Evolutionary conservation across 2,797 vertebrate genomes (phyloP), one percentile per base, ranked within the genome.

Genomic region (Danio aesculapii): DNA sequence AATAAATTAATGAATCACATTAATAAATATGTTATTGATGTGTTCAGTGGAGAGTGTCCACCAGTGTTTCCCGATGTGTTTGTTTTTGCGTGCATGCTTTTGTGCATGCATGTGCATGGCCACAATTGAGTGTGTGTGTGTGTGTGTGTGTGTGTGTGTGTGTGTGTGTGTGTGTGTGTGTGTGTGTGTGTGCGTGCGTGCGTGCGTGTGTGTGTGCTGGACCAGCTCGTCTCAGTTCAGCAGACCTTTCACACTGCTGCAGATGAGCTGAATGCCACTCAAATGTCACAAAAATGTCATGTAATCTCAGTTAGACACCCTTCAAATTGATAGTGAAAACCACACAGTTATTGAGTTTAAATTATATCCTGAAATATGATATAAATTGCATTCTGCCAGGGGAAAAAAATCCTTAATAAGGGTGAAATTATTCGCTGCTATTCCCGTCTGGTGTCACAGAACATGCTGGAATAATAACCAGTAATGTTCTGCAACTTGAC

Each of bases 261-360:
- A 21, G 55, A 66, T 59, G 61, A 63, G 46, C 57, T 53, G 73
- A 83, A 83, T 69, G 72, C 16, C 77, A 83, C 64, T 75, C 64
- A 80, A 83, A 83, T 80, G 82, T 80, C 82, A 83, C 46, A 76
- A 39, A 82, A 82, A 75, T 82, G 76, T 72, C 80, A 76, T 6
- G 6, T 69, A 52, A 57, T 68, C 52, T 68, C 19, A 61, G 16
- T 43, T 64, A 39, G 49, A 64, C 21, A 44, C 10, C 5, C 1
- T 46, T 52, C 46, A 10, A 43, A 53, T 16, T 58, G 52, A 47
- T 41, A 52, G 3, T 50, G 55, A 44, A 39, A 79, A 4, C 57
- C 52, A 43, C 75, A 66, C 47, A 59, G 64, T 81, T 62, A 82
- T 55, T 49, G 43, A 77, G 43, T 59, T 53, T 63, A 53, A 70